phyloP scores from a whole-genome alignment of 2,113 vertebrate species.

The Protobothrops mucrosquamatus region DNA sequence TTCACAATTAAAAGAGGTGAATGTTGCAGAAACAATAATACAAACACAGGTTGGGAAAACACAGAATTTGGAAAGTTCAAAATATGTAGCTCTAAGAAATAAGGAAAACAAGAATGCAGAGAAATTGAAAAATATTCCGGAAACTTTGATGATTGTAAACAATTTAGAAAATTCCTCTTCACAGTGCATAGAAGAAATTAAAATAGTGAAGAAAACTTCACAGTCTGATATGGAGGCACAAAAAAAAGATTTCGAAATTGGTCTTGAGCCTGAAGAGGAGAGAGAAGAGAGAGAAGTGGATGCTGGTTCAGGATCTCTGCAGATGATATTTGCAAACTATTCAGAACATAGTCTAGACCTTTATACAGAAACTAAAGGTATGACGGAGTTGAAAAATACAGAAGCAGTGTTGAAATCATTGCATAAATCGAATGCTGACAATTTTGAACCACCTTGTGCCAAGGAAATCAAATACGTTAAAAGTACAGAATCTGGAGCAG shows the following conservation, averaged over 20 bases:
- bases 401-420: slow-evolving; percentile 1
- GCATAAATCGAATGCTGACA: background rate
- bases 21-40: background rate
- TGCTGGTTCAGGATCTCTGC: slow-evolving; percentile 5
- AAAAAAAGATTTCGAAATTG: background rate
- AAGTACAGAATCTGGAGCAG: background rate
- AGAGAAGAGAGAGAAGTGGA: background rate
- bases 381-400: background rate
- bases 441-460: background rate
- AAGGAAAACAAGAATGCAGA: background rate
- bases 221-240: background rate
- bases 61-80: slow-evolving; percentile 23
- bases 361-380: slow-evolving; percentile 6
- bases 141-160: background rate
- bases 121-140: slow-evolving; percentile 15
- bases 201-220: background rate
- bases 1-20: background rate
- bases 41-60: slow-evolving; percentile 23
- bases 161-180: background rate
- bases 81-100: background rate
- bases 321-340: slow-evolving; percentile 33
- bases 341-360: slow-evolving; percentile 28
- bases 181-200: background rate
- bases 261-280: background rate
- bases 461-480: background rate